Conservation (phyloP, 2,888 invertebrate species). For the Epinotia brunnichana region DNA sequence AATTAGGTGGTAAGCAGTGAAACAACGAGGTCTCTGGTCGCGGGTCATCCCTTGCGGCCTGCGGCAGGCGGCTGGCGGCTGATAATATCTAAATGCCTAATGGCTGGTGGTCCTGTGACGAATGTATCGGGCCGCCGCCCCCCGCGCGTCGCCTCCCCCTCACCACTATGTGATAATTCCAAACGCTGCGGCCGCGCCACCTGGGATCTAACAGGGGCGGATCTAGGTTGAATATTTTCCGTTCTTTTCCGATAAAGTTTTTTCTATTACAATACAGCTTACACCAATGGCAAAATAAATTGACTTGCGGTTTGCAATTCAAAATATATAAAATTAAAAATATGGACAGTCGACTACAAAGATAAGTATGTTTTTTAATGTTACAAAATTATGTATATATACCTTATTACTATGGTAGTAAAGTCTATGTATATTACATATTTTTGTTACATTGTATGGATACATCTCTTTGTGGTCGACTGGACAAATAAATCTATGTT, state of each 20-base stretch:
- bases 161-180: constrained; percentile 84
- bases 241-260: constrained; percentile 36
- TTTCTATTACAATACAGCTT: background rate
- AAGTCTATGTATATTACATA: too few species aligned
- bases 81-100: constrained; percentile 85
- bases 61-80: constrained; percentile 59
- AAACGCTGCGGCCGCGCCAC: constrained; percentile 84
- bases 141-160: constrained; percentile 51
- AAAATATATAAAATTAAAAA: too few species aligned
- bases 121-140: constrained; percentile 75
- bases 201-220: constrained; percentile 80
- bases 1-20: constrained; percentile 65
- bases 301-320: too few species aligned
- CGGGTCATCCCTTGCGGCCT: constrained; percentile 71
- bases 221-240: constrained; percentile 52
- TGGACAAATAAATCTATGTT: too few species aligned
- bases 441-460: too few species aligned
- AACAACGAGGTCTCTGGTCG: constrained; percentile 76
- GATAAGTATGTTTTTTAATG: too few species aligned
- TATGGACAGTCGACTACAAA: too few species aligned
- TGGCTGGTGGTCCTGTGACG: constrained; percentile 85
- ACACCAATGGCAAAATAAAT: too few species aligned
- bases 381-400: too few species aligned
- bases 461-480: too few species aligned
- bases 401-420: too few species aligned